Evolutionary conservation across 2,888 invertebrate genomes (phyloP).

Genomic region (Leucophenga maculata): DNA sequence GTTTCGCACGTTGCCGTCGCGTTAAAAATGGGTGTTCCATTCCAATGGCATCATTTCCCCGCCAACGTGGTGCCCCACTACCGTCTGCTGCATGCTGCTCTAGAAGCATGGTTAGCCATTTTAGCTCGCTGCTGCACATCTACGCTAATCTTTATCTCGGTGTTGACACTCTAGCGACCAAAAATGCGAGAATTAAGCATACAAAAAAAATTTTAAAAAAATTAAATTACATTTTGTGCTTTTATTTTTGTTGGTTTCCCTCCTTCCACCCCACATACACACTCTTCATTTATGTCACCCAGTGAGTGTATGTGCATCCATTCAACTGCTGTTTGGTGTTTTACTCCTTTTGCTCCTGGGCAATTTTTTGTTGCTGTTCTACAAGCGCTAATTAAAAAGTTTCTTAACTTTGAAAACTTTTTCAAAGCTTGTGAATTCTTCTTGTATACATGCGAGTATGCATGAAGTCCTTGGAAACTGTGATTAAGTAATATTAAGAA

Average conservation of each 20-base stretch:
- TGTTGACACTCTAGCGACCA: slow-evolving; percentile 64
- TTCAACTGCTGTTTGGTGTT: background rate
- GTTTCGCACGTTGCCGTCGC: slow-evolving; percentile 43
- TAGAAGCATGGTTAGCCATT: slow-evolving; percentile 9
- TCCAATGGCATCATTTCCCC: slow-evolving; percentile 21
- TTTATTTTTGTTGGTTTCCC: slow-evolving; percentile 9
- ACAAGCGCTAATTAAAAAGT: no score
- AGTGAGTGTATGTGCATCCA: slow-evolving; percentile 5
- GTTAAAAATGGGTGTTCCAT: slow-evolving; percentile 60
- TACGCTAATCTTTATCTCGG: slow-evolving; percentile 65
- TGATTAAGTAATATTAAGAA: no score
- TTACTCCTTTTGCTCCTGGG: slow-evolving; percentile 40
- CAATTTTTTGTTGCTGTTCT: slow-evolving; percentile 17
- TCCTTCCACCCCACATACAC: slow-evolving; percentile 22
- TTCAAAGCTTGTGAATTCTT: no score
- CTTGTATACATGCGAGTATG: no score
- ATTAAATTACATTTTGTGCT: slow-evolving; percentile 53
- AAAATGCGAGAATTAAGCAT: slow-evolving; percentile 17
- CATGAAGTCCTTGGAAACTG: no score
- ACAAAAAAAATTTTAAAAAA: slow-evolving; percentile 38
- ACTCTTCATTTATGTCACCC: slow-evolving; percentile 24
- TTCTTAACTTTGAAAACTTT: no score
- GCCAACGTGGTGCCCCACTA: background rate
- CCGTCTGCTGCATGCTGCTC: slow-evolving; percentile 10
- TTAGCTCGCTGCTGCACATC: slow-evolving; percentile 36